These are phyloP conservation scores for Philaethria dido DNA, from an alignment of 2,888 invertebrate genomes.

Conservation along the genomic window DNA sequence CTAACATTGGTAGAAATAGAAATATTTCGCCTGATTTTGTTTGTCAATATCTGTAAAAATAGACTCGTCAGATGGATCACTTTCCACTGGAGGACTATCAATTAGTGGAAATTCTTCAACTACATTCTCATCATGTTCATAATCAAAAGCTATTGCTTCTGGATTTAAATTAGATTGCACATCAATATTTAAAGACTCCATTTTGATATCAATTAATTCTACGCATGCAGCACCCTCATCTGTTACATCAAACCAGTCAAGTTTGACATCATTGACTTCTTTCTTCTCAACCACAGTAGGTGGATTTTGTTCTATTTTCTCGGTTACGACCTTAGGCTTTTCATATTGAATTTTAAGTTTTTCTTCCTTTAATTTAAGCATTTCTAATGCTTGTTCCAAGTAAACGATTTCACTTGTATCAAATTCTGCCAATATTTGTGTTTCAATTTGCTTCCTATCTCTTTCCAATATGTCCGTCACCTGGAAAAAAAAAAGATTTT, in stretches of 20 bases:
- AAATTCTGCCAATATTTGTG: constrained; percentile 86
- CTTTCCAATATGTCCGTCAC: constrained; percentile 88
- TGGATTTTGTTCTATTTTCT: constrained; percentile 47
- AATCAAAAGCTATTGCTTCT: constrained; percentile 63
- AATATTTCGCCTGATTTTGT: constrained; percentile 83
- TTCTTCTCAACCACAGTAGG: constrained; percentile 62
- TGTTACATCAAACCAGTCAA: constrained; percentile 74
- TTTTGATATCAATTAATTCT: constrained; percentile 58
- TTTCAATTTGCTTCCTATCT: constrained; percentile 87
- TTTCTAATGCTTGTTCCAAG: constrained; percentile 91
- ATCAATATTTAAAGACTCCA: constrained; percentile 51
- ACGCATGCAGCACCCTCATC: constrained; percentile 70
- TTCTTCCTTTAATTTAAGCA: constrained; percentile 84
- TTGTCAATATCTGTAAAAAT: constrained; percentile 65
- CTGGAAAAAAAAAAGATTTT: constrained; percentile 58
- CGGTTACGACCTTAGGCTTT: constrained; percentile 45
- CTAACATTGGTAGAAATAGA: constrained; percentile 93
- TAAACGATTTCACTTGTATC: constrained; percentile 93
- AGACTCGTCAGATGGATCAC: constrained; percentile 52
- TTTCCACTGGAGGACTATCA: constrained; percentile 52
- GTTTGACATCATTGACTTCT: constrained; percentile 60
- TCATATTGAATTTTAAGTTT: constrained; percentile 53
- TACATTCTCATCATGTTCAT: constrained; percentile 54
- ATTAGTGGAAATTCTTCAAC: constrained; percentile 63
- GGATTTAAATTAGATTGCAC: constrained; percentile 66